phyloP scores from a whole-genome alignment of 2,888 invertebrate species.

The Acleris literana region DNA sequence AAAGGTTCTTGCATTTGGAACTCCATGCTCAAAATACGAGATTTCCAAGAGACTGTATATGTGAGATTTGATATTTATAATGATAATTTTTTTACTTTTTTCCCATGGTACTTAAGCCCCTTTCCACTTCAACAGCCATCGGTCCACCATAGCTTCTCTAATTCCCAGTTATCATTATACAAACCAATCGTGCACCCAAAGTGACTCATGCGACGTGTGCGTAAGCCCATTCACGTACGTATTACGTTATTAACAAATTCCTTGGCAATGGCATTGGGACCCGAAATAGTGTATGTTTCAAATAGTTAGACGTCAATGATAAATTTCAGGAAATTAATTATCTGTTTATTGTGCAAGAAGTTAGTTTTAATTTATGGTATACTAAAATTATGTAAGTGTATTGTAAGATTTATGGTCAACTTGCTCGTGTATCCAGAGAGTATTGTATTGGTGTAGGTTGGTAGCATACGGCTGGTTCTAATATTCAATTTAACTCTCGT shows the following conservation, averaged over 20 bases:
- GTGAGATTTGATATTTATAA: too few relatives aligned
- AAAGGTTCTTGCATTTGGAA: too few relatives aligned
- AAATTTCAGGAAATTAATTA: conserved; percentile 27
- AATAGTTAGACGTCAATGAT: conserved; percentile 38
- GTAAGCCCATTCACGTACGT: conserved; percentile 23
- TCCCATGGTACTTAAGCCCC: too few relatives aligned
- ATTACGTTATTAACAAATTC: conserved; percentile 51
- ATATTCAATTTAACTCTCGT: too few relatives aligned
- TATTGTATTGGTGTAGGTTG: too few relatives aligned
- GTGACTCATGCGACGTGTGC: conserved; percentile 11
- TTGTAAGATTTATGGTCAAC: too few relatives aligned
- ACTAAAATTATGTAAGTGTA: background rate
- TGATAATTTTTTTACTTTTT: too few relatives aligned
- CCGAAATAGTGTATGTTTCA: conserved; percentile 54
- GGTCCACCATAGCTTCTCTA: background rate
- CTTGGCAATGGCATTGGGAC: conserved; percentile 70
- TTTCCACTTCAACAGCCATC: too few relatives aligned
- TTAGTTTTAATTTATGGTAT: background rate
- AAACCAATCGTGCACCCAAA: background rate
- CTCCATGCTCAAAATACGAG: too few relatives aligned
- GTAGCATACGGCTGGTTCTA: too few relatives aligned
- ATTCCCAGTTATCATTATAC: background rate
- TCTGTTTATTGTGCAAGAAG: background rate
- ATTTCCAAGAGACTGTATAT: too few relatives aligned
- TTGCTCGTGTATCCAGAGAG: too few relatives aligned